Base-by-base conservation (phyloP, 2,113 vertebrate species). In the Aegotheles bennettii region DNA sequence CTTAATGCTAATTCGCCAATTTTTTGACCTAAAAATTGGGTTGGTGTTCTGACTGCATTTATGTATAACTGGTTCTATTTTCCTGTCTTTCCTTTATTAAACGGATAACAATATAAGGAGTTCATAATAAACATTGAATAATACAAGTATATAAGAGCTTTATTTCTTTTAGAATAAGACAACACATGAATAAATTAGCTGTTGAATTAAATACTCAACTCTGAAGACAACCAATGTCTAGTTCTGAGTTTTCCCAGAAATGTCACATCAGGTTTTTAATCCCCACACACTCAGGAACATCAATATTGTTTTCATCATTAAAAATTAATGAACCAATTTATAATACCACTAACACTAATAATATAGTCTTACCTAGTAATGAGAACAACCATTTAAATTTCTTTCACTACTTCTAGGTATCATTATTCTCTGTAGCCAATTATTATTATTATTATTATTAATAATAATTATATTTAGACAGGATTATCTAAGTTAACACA, bases 331-430 rank as follows among this genome's bases (percentile, higher is more conserved):
- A 63, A 1, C 25, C 4, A 13, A 18, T 38, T 54, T 77, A 45
- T 45, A 9, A 18, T 21, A 65, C 3, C 36, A 13, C 6, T 36
- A 29, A 25, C 19, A 21, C 11, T 36, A n/a, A 9, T 8, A 33
- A 24, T 14, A 8, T 1, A 3, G 3, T 29, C 10, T 36, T 19
- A 17, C 10, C 6, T 28, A 12, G 3, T 38, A 15, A 50, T 10
- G 13, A 28, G 64, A 90, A 23, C 16, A 35, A 36, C 2, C 3
- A 4, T 20, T 51, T 25, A 1, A 29, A 57, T 51, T 82, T 86
- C 47, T 33, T 0, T 8, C n/a, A 18, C 14, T 28, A 1, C 9
- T 67, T 76, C 4, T 7, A 78, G 17, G 8, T 20, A 65, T 16
- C 31, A 45, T 45, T 45, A 45, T 45, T 16, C n/a, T n/a, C n/a